These are phyloP conservation scores for Orestias chungarensis DNA, from an alignment of 2,797 vertebrate genomes.

Conservation along the genomic window DNA sequence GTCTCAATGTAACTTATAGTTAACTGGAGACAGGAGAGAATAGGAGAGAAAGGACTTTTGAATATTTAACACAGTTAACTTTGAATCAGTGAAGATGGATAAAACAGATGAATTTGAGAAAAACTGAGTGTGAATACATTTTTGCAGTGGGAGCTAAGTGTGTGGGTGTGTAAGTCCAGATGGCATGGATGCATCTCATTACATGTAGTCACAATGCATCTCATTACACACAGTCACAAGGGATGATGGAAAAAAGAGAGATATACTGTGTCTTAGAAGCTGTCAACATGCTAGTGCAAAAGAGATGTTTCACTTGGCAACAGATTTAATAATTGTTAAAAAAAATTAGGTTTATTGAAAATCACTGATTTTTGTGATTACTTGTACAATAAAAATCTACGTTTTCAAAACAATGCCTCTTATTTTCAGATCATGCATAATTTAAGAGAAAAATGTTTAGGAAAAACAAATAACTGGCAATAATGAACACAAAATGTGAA, in stretches of 20 bases:
- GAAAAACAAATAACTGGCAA: background rate
- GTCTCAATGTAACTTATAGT: constrained; percentile 73
- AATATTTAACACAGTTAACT: background rate
- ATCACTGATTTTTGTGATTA: constrained; percentile 25
- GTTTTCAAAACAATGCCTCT: background rate
- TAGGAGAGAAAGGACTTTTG: background rate
- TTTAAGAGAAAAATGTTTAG: background rate
- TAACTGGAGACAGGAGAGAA: constrained; percentile 52
- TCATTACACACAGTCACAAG: constrained; percentile 52
- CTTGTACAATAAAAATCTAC: constrained; percentile 6
- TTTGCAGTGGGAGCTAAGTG: constrained; percentile 1
- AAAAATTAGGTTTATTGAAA: constrained; percentile 2
- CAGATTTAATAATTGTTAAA: constrained; percentile 20
- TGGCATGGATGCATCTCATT: constrained; percentile 63
- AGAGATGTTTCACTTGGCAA: constrained; percentile 32
- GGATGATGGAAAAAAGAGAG: constrained; percentile 30
- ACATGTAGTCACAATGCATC: constrained; percentile 53
- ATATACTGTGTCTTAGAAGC: constrained; percentile 29
- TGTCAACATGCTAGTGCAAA: constrained; percentile 16
- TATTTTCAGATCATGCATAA: constrained; percentile 8
- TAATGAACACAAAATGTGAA: constrained; percentile 22
- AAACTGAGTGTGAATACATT: constrained; percentile 9
- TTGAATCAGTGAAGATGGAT: background rate
- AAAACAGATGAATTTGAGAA: constrained; percentile 4
- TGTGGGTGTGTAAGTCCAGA: constrained; percentile 41